A percentile compares a stretch with the other conserved stretches of the same genome.
Evolutionary conservation across 2,888 invertebrate species (phyloP).

Genomic region (Volucella zonaria): DNA sequence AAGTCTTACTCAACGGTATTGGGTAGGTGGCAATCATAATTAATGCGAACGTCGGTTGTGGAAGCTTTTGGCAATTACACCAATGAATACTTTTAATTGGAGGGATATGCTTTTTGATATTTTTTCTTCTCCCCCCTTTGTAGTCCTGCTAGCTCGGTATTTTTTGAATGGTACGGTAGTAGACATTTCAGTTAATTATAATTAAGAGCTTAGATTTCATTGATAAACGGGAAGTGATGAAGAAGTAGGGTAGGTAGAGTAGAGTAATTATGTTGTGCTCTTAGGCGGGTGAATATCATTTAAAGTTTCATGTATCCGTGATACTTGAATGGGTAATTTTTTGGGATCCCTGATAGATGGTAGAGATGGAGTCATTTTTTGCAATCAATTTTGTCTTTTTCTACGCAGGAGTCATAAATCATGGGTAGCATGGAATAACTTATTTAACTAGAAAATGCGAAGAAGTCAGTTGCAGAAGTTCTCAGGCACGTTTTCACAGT

Average conservation of each 20-base stretch:
- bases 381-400: no score
- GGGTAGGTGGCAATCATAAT: constrained; percentile 37
- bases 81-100: constrained; percentile 52
- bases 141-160: background rate
- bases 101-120: constrained; percentile 7
- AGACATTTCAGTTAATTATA: constrained; percentile 49
- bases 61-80: constrained; percentile 49
- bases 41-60: constrained; percentile 45
- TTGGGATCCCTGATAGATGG: background rate
- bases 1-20: constrained; percentile 8
- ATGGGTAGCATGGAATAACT: no score
- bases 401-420: no score
- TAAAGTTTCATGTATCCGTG: background rate
- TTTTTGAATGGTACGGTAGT: background rate
- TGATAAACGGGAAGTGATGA: background rate
- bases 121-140: background rate
- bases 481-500: no score
- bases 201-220: constrained; percentile 38
- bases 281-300: constrained; percentile 1
- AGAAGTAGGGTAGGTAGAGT: constrained; percentile 1
- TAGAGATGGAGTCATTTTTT: no score
- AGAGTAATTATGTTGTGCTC: constrained; percentile 15
- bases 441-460: no score
- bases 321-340: constrained; percentile 9
- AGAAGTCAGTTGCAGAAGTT: no score